Evolutionary conservation across 2,888 invertebrate species (phyloP).

Genomic region (Archips xylosteana): DNA sequence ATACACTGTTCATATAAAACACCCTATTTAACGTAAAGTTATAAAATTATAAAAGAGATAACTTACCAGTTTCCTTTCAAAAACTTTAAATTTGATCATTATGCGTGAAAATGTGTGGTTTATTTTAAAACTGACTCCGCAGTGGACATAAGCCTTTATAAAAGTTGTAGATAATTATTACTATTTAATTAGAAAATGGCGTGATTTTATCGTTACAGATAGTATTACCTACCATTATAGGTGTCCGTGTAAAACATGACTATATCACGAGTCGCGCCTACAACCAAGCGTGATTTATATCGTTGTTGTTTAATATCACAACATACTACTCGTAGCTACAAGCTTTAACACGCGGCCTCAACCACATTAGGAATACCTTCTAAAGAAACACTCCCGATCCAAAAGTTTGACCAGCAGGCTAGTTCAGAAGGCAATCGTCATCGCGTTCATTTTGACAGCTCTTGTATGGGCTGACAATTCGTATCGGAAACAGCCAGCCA

Average conservation of each 20-base stretch:
- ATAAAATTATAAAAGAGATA: neutral
- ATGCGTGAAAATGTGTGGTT: neutral
- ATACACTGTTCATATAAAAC: no score
- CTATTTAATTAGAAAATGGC: neutral
- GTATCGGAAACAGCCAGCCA: no score
- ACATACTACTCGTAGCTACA: no score
- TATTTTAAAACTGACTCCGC: neutral
- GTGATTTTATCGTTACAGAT: neutral
- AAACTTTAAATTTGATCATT: neutral
- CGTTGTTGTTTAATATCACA: neutral
- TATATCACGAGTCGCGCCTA: neutral
- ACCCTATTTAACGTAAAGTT: neutral
- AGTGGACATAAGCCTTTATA: neutral
- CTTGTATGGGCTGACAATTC: no score
- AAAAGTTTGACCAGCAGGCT: no score
- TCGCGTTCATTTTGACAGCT: no score
- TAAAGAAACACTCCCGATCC: no score
- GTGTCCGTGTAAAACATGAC: neutral
- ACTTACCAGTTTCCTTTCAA: neutral
- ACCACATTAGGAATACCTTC: no score
- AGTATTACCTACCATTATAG: neutral
- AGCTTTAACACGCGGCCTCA: no score
- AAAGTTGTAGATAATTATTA: neutral
- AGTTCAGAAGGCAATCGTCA: no score
- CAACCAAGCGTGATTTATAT: neutral